Percentiles rank a stretch among this genome's conserved stretches.
Conservation (phyloP, 2,888 invertebrate genomes). For the Oxycera nigricornis region DNA sequence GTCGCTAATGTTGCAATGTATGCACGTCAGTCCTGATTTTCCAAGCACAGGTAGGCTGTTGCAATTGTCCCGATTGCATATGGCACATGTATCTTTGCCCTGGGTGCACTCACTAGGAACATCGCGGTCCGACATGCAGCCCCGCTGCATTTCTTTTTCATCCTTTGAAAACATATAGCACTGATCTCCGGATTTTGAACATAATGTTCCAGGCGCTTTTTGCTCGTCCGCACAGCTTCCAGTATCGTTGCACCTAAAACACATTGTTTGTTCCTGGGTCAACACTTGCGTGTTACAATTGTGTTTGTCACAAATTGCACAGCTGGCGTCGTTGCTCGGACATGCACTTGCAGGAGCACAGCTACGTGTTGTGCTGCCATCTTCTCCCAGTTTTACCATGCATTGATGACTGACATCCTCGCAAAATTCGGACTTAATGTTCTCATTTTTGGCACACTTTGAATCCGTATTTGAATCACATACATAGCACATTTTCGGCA, state of each 20-base stretch:
- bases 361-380: conserved; percentile 48
- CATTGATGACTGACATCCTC: conserved; percentile 47
- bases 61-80: conserved; percentile 49
- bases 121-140: conserved; percentile 50
- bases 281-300: conserved; percentile 51
- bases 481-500: conserved; percentile 43
- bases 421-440: conserved; percentile 49
- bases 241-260: conserved; percentile 48
- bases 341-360: conserved; percentile 48
- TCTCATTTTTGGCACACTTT: conserved; percentile 48
- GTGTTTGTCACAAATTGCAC: not conserved
- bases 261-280: conserved; percentile 48
- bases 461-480: conserved; percentile 48
- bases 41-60: conserved; percentile 46
- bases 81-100: conserved; percentile 46
- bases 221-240: conserved; percentile 45
- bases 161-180: conserved; percentile 50
- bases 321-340: not conserved
- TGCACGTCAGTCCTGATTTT: conserved; percentile 46
- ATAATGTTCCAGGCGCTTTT: conserved; percentile 41
- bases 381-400: conserved; percentile 46
- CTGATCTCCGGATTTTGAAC: conserved; percentile 48
- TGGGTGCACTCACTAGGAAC: conserved; percentile 46
- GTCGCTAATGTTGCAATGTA: conserved; percentile 47
- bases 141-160: conserved; percentile 48